Base-by-base conservation (phyloP, 2,888 invertebrate species). In the Arctia plantaginis region DNA sequence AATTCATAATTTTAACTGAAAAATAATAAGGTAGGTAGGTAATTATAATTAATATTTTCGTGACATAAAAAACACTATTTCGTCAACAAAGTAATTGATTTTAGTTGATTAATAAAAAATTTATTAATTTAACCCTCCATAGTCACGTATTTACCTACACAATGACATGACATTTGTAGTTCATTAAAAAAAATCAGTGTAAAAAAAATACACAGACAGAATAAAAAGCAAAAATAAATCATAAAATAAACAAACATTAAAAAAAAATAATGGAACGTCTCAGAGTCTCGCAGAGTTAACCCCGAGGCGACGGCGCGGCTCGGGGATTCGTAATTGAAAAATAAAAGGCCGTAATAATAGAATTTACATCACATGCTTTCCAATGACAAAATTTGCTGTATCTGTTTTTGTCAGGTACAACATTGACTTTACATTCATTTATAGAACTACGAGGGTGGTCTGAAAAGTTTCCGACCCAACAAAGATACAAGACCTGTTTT, bases 271-370 rank as follows among this genome's bases (percentile, higher is more conserved):
- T 84, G 80, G 86, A 90, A 90, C 88, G 89, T 89, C 81, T 86
- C 85, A 85, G 89, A 82, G 90, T 87, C 89, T 90, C 82, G 87
- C 88, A 86, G 91, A 93, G 90, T 91, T 90, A 92, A 90, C 94
- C 95, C 94, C 91, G 90, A 91, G 94, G 93, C 94, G 90, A 89
- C 87, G 85, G 87, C 85, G 90, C 85, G 90, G 89, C 88, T 90
- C 86, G 89, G 92, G 92, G 91, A 89, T 83, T 90, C 91, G 95
- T 95, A 95, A 95, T 95, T 95, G 95, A 94, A 95, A 95, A 95
- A 95, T 95, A 95, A 95, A 95, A 95, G 94, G 90, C 93, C 93
- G 93, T 94, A 93, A 95, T 95, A 95, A 95, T 95, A 95, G 95
- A 95, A 95, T 95, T 95, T 94, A 94, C 94, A 93, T 94, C 94